These are phyloP conservation scores for Caerostris darwini DNA, from an alignment of 1,140 invertebrate genomes.

Conservation along the genomic window DNA sequence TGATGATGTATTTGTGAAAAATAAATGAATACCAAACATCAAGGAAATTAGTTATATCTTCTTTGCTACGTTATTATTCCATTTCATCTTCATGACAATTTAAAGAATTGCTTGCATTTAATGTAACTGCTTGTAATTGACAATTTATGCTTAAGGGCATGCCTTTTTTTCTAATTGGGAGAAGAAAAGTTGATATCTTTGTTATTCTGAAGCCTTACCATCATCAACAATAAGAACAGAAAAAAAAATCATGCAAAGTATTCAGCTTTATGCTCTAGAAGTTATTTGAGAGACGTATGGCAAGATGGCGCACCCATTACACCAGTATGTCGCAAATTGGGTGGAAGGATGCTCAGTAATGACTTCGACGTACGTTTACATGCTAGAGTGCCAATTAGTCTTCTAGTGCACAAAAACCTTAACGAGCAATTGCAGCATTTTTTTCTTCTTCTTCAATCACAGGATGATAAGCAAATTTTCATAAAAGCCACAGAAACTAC, in stretches of 20 bases:
- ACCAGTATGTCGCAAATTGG: not conserved
- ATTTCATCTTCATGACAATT: not conserved
- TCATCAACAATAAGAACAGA: not conserved
- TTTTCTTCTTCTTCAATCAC: not conserved
- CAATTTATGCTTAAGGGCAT: not conserved
- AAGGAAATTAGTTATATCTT: too few species aligned
- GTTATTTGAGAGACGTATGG: not conserved
- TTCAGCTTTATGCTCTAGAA: not conserved
- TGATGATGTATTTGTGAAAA: too few species aligned
- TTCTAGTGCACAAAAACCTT: slow-evolving; percentile 9
- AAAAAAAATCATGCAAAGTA: not conserved
- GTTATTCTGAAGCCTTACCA: not conserved
- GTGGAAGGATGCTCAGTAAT: not conserved
- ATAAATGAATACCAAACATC: too few species aligned
- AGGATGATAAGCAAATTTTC: not conserved
- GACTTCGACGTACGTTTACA: not conserved
- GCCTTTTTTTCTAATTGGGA: not conserved
- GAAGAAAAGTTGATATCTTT: not conserved
- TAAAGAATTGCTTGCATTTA: not conserved
- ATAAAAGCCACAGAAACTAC: not conserved
- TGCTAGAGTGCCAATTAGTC: slow-evolving; percentile 26
- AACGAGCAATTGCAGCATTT: not conserved
- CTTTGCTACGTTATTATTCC: too few species aligned
- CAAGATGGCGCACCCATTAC: not conserved
- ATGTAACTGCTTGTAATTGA: not conserved